phyloP scores from a whole-genome alignment of 2,888 invertebrate genomes.

The Oligia fasciuncula region DNA sequence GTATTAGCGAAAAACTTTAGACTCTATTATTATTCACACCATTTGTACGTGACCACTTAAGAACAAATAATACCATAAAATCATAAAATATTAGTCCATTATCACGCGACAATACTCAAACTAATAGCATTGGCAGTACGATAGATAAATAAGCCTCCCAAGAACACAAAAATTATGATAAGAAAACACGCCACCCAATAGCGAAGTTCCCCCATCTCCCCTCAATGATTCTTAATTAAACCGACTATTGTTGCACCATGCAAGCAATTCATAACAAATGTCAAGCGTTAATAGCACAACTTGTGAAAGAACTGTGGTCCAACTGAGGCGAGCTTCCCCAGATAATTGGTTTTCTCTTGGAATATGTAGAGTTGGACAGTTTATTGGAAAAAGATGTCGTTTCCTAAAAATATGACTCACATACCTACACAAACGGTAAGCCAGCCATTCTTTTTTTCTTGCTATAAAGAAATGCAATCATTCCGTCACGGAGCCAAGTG shows the following conservation, averaged over 20 bases:
- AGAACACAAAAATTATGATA: constrained; percentile 56
- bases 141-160: constrained; percentile 48
- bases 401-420: neutral
- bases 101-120: constrained; percentile 51
- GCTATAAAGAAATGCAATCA: neutral
- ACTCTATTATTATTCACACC: constrained; percentile 3
- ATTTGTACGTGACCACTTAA: constrained; percentile 39
- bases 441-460: neutral
- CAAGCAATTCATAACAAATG: constrained; percentile 83
- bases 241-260: constrained; percentile 83
- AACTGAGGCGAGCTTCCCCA: constrained; percentile 70
- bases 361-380: constrained; percentile 48
- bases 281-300: constrained; percentile 80
- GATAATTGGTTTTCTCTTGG: constrained; percentile 79
- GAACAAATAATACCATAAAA: constrained; percentile 38
- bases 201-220: constrained; percentile 66
- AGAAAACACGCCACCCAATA: constrained; percentile 60
- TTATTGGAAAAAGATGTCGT: neutral
- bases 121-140: constrained; percentile 36
- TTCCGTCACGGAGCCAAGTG: neutral
- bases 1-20: neutral
- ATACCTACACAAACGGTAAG: neutral
- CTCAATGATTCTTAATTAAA: constrained; percentile 83
- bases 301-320: constrained; percentile 75
- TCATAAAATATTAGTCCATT: constrained; percentile 39